Evolutionary conservation across 2,113 vertebrate genomes (phyloP).

Genomic region (Eurystomus gularis): DNA sequence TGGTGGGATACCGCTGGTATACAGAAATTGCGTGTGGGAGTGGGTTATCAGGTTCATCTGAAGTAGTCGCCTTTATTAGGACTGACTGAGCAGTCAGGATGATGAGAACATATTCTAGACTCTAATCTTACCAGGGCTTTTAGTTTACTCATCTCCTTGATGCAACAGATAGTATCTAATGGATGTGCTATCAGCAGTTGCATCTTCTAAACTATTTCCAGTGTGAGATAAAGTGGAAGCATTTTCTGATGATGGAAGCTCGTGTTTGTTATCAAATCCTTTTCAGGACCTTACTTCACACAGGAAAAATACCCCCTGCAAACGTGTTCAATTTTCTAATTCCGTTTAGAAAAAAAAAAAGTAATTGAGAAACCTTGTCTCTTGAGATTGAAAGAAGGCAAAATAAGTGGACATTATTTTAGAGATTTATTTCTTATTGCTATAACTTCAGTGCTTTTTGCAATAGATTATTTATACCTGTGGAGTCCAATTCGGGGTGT

Average conservation of each 20-base stretch:
- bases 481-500: neutral
- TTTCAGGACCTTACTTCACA: neutral
- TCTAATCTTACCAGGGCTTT: neutral
- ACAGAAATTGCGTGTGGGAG: fast-evolving
- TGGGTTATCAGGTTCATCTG: neutral
- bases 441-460: neutral
- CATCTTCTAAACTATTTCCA: neutral
- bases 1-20: neutral
- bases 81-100: neutral
- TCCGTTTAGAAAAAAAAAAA: neutral
- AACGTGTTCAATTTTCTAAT: neutral
- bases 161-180: neutral
- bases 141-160: neutral
- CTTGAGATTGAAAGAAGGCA: neutral
- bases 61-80: fast-evolving
- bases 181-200: neutral
- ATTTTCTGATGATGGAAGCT: neutral
- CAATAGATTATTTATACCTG: neutral
- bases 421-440: neutral
- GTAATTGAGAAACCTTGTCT: neutral
- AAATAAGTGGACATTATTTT: neutral
- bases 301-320: neutral
- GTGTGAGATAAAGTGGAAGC: neutral
- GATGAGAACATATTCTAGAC: neutral
- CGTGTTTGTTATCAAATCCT: neutral